Conservation (phyloP, 2,888 invertebrate species). For the Rotaria macrura region DNA sequence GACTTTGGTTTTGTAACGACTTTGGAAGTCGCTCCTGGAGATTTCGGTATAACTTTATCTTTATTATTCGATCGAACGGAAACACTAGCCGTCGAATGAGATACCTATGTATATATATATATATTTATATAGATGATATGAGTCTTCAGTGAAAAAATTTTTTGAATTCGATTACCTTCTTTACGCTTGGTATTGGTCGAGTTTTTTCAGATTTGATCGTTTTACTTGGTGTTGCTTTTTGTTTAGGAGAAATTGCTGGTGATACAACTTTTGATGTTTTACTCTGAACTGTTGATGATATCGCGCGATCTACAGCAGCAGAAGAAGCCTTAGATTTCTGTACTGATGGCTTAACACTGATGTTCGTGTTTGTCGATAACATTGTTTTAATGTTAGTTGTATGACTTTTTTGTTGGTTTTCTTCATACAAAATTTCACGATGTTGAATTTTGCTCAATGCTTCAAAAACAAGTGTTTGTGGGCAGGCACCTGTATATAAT, state of each 20-base stretch:
- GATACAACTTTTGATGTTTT: not conserved
- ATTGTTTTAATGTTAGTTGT: not conserved
- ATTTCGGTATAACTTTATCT: not conserved
- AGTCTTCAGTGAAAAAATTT: not conserved
- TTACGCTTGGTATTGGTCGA: not conserved
- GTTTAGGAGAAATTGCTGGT: not conserved
- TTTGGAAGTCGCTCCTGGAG: not conserved
- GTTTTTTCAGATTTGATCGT: not conserved
- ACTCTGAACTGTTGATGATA: not conserved
- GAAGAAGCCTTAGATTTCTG: not conserved
- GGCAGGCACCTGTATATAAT: conserved; percentile 7
- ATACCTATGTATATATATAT: not conserved
- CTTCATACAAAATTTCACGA: not conserved
- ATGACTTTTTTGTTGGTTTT: not conserved
- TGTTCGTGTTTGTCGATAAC: not conserved
- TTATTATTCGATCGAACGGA: not conserved
- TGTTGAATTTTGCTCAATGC: not conserved
- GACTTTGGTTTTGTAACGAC: not conserved
- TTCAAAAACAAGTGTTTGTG: conserved; percentile 17
- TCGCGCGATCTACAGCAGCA: not conserved
- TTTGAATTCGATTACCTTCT: not conserved
- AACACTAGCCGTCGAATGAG: not conserved
- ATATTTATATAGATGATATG: too few species aligned
- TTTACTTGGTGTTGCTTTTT: not conserved
- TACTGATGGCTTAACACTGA: not conserved